Evolutionary conservation across 2,113 vertebrate species (phyloP).

Genomic region (Acrocephalus arundinaceus): DNA sequence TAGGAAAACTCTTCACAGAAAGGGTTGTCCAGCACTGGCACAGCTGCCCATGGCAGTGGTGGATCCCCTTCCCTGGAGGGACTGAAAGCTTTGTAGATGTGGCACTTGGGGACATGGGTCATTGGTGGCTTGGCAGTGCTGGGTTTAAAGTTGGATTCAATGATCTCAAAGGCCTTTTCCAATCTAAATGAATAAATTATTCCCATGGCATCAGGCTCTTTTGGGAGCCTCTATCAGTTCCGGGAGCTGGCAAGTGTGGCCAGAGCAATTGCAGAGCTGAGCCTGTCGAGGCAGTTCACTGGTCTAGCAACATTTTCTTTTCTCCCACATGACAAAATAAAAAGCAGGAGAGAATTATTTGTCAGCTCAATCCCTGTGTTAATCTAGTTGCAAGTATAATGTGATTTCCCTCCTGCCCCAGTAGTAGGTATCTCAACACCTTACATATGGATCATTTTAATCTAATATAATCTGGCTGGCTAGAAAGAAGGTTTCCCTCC

Average conservation of each 20-base stretch:
- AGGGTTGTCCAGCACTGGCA: not conserved
- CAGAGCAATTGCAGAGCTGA: not conserved
- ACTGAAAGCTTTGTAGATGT: not conserved
- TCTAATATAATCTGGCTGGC: slow-evolving; percentile 68
- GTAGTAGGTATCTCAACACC: slow-evolving; percentile 56
- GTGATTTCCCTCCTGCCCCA: slow-evolving; percentile 58
- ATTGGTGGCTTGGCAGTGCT: not conserved
- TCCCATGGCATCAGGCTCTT: not conserved
- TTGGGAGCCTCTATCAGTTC: not conserved
- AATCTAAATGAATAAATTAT: not conserved
- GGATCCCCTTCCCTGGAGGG: not conserved
- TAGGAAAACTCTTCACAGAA: not conserved
- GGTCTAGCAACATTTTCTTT: not conserved
- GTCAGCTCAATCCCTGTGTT: slow-evolving; percentile 51
- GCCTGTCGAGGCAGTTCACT: not conserved
- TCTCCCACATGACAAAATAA: slow-evolving; percentile 40
- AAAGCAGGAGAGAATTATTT: slow-evolving; percentile 57
- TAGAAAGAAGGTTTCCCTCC: slow-evolving; percentile 47
- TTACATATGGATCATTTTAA: slow-evolving; percentile 70
- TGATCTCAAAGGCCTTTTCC: not conserved
- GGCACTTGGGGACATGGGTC: not conserved
- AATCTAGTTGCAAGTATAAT: slow-evolving; percentile 68
- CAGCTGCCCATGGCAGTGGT: not conserved
- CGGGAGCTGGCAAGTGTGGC: not conserved
- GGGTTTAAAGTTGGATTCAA: not conserved